Evolutionary conservation across 1,140 invertebrate genomes (phyloP), one percentile per base, ranked within the genome.

Genomic region (Drosophila quadrilineata): DNA sequence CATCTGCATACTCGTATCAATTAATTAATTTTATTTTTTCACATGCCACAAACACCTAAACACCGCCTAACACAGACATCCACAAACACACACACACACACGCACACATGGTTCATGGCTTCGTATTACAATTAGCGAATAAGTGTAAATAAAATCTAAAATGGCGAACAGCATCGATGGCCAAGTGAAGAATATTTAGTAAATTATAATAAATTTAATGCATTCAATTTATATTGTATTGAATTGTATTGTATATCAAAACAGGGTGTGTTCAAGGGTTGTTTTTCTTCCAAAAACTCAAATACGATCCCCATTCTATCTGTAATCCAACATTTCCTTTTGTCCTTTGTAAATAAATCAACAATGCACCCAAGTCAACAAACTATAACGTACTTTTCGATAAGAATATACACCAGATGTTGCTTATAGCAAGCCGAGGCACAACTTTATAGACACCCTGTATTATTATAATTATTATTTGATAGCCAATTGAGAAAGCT

Each of bases 61-160:
- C 58, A 59, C 54, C 12, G 16, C 14, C 22, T 75, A 10, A 63
- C 38, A 54, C 35, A 54, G 26, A 49, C 17, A 57, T 17, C 40
- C 8, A 29, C 54, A 16, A 28, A 72, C 46, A 41, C 45, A 40
- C 41, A 67, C 16, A 35, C 29, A 54, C 53, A 66, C 21, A 59
- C 5, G 43, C 4, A 50, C 12, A 8, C 24, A 10, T 29, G 64
- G 56, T 31, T 48, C 49, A 62, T 40, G 40, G 52, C 57, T 72
- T 72, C 46, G 36, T 50, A 65, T 72, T 59, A 22, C 52, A 66
- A 63, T 40, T 77, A 77, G 53, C 1, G 10, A 1, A 17, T 74
- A 85, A 84, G 68, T 84, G 77, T 84, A 84, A 66, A 84, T 84
- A 84, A 46, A 41, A 58, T 59, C 14, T 31, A 31, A 53, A 29